Evolutionary conservation across 2,797 vertebrate species (phyloP).

Genomic region (Myripristis murdjan): DNA sequence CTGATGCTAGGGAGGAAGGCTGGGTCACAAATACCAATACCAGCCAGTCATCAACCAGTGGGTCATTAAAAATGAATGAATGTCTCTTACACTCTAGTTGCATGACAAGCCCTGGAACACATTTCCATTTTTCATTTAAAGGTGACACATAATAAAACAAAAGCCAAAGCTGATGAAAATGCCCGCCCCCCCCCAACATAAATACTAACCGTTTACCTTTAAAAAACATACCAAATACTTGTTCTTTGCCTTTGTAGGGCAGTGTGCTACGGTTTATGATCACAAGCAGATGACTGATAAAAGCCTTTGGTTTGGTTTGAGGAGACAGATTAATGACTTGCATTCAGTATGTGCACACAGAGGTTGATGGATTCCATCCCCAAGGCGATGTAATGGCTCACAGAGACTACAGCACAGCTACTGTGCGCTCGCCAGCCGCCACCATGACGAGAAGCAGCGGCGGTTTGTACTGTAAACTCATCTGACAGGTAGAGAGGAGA

Average conservation of each 20-base stretch:
- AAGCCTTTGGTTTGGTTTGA: not conserved
- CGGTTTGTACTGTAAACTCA: not conserved
- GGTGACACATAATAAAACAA: too few species aligned
- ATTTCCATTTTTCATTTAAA: too few species aligned
- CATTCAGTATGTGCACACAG: not conserved
- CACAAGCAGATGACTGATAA: constrained; percentile 1
- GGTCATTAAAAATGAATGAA: too few species aligned
- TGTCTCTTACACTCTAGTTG: too few species aligned
- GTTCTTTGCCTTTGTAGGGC: not conserved
- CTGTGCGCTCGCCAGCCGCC: not conserved
- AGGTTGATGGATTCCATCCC: not conserved
- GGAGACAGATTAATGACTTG: constrained; percentile 1
- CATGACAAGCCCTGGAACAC: too few species aligned
- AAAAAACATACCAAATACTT: not conserved
- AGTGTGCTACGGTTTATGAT: not conserved
- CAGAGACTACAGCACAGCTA: not conserved
- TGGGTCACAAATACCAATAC: too few species aligned
- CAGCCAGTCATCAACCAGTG: too few species aligned
- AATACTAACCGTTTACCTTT: not conserved
- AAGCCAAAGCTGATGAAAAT: too few species aligned
- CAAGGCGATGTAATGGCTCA: not conserved
- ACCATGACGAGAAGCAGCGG: not conserved
- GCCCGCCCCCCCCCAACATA: too few species aligned
- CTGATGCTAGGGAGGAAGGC: too few species aligned
- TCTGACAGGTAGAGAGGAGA: not conserved